Conservation (phyloP, 2,113 vertebrate species). For the Excalfactoria chinensis region DNA sequence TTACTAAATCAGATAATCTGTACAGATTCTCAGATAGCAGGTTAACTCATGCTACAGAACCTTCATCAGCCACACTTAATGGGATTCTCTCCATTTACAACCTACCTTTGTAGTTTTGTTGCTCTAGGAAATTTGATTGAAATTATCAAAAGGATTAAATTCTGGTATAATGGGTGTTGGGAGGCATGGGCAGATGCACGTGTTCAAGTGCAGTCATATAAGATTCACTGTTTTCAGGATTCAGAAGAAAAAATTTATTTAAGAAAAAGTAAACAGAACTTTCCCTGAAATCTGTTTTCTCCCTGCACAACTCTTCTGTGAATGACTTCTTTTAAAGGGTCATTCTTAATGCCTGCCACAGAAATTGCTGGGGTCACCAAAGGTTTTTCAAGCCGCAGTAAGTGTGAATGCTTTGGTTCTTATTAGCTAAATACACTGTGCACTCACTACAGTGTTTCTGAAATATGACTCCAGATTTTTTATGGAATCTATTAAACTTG, state of each 20-base stretch:
- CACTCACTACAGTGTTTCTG: neutral
- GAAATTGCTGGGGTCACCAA: neutral
- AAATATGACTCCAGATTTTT: neutral
- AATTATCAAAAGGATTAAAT: neutral
- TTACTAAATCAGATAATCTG: neutral
- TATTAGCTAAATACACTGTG: neutral
- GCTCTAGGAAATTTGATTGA: neutral
- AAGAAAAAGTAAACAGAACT: neutral
- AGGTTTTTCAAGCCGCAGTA: neutral
- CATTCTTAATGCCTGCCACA: neutral
- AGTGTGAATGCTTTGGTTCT: neutral
- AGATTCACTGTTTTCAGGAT: neutral
- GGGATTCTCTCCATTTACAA: neutral
- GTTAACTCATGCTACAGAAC: neutral
- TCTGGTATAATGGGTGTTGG: neutral
- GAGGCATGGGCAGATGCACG: neutral
- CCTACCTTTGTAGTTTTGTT: neutral
- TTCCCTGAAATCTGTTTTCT: neutral
- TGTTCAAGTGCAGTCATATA: neutral
- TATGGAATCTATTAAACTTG: neutral
- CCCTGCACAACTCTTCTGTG: neutral
- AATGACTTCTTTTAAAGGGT: neutral
- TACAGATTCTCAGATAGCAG: neutral
- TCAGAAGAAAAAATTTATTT: neutral
- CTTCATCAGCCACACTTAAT: neutral